Base-by-base conservation (phyloP, 2,113 vertebrate species). In the Eonycteris spelaea region DNA sequence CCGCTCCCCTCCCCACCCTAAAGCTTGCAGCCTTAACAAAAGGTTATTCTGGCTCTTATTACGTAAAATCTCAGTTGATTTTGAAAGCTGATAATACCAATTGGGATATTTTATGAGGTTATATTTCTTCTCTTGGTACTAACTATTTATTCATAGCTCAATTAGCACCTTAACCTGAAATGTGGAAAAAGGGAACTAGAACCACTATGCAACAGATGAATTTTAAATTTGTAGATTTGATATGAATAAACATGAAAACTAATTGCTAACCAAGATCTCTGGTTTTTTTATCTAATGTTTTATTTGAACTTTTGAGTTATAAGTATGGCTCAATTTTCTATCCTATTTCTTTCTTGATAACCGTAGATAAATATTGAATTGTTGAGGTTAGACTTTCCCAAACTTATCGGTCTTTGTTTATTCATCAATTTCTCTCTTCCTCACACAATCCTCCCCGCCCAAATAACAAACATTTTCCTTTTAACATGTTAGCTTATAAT, bases 51-150 rank as follows among this genome's bases (percentile, higher is more conserved):
- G 38, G 19, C 22, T 59, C 11, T 78, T 88, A 26, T 59, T 59
- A 82, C 57, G 7, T 51, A 79, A 95, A 91, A 73, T 63, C 0
- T 78, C 28, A 30, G 24, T 68, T 68, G 26, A 82, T 78, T 91
- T 93, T 95, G 57, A 95, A 57, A 79, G 16, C 13, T 86, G 11
- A 93, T 75, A 88, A 33, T 65, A 80, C 22, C 4, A 90, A 30
- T 68, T 86, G 12, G 21, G 51, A 40, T 92, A 80, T 88, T 75
- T 88, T 9, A 79, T 59, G 11, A 78, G 10, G 2, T 94, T 94
- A 86, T 71, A 75, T 91, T 95, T 90, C 19, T 97, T 97, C 65
- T 53, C 26, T 82, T 82, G 16, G 45, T 73, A 70, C 38, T 55
- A 86, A 59, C 28, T 87, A 21, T 88, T 35, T 8, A 59, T 88